phyloP scores from a whole-genome alignment of 1,140 invertebrate genomes.

The Trialeurodes vaporariorum region DNA sequence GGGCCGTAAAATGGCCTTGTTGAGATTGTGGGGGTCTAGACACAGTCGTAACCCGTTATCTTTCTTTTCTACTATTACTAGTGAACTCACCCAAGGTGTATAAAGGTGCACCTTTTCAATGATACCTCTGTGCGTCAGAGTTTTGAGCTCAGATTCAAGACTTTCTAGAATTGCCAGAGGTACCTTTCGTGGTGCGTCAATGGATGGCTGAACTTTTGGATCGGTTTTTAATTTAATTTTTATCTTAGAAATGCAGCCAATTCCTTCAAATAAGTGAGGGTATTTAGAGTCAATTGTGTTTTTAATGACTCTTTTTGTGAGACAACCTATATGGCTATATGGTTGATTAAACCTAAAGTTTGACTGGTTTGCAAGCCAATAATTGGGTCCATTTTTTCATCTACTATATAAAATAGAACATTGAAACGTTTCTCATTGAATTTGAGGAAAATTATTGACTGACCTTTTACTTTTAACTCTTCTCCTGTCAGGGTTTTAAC shows the following conservation, averaged over 20 bases:
- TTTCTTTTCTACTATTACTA: constrained; percentile 36
- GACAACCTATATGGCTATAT: constrained; percentile 8
- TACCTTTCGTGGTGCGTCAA: constrained; percentile 28
- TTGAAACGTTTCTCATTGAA: not conserved
- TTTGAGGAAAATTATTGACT: not conserved
- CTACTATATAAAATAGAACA: constrained; percentile 5
- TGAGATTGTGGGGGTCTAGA: constrained; percentile 39
- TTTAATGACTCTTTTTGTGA: constrained; percentile 9
- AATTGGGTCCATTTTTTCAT: constrained; percentile 2
- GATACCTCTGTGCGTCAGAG: too few relatives aligned
- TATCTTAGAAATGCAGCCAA: constrained; percentile 13
- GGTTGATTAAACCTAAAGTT: constrained; percentile 13
- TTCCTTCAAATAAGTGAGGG: constrained; percentile 19
- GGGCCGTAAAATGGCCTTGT: constrained; percentile 34
- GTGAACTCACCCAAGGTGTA: constrained; percentile 37
- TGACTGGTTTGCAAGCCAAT: constrained; percentile 8
- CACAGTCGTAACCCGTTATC: constrained; percentile 36
- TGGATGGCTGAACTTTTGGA: constrained; percentile 23
- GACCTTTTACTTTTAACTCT: not conserved
- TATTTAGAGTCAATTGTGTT: constrained; percentile 14
- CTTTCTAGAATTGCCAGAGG: constrained; percentile 29
- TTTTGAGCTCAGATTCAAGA: constrained; percentile 26
- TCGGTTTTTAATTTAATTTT: constrained; percentile 20
- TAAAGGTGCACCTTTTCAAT: constrained; percentile 29
- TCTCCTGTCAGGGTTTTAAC: not conserved